phyloP scores from a whole-genome alignment of 2,113 vertebrate genomes.

The Pterocles burchelli region DNA sequence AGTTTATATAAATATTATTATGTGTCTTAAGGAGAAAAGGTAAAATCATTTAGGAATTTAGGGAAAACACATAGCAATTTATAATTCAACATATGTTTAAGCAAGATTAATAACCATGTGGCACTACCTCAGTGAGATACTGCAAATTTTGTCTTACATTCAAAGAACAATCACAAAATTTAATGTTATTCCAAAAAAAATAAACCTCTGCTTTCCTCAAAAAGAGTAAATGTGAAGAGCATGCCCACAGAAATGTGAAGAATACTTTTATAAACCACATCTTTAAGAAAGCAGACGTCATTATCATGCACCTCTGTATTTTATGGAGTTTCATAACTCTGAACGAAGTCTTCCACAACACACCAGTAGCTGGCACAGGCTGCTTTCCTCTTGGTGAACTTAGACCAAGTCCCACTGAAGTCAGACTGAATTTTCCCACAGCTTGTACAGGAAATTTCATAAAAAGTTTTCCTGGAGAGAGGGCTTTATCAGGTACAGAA shows the following conservation, averaged over 20 bases:
- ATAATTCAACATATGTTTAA: not conserved
- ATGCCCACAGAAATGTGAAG: not conserved
- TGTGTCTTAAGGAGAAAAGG: not conserved
- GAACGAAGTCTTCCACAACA: not conserved
- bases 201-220: not conserved
- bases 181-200: not conserved
- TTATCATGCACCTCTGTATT: not conserved
- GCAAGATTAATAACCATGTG: not conserved
- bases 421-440: not conserved
- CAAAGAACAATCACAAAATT: not conserved
- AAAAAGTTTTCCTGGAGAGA: not conserved
- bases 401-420: not conserved
- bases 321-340: not conserved
- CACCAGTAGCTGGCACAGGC: not conserved
- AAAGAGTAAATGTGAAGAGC: not conserved
- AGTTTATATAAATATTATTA: not conserved
- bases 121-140: not conserved
- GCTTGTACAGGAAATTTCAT: not conserved
- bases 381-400: not conserved
- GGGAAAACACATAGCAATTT: not conserved
- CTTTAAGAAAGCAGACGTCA: not conserved
- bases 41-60: not conserved
- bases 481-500: not conserved
- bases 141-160: not conserved
- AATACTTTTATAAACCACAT: not conserved